phyloP scores from a whole-genome alignment of 2,797 vertebrate species.

The Myotis vivesi region DNA sequence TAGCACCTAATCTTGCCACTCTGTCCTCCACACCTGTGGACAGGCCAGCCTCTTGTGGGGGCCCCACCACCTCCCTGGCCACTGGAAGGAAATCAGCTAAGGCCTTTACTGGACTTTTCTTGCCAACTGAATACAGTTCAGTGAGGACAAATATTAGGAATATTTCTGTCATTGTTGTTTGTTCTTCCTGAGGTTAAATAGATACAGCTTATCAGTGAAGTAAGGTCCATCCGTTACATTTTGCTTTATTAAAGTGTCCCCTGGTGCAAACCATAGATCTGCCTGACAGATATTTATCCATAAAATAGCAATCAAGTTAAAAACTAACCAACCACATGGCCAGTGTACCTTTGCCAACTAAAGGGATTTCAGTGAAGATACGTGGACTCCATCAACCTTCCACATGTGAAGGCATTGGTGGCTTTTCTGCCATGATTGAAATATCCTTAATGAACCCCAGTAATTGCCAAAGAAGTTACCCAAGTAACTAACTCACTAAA shows the following conservation, averaged over 20 bases:
- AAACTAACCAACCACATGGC: background rate
- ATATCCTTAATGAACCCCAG: constrained; percentile 24
- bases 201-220: background rate
- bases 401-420: background rate
- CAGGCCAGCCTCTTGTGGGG: background rate
- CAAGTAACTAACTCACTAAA: constrained; percentile 26
- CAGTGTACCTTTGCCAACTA: background rate
- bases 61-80: background rate
- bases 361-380: constrained; percentile 8
- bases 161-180: constrained; percentile 28
- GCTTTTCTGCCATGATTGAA: background rate
- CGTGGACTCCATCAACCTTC: background rate
- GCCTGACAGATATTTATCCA: background rate
- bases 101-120: constrained; percentile 39
- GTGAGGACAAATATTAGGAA: background rate
- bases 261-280: constrained; percentile 35
- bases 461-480: background rate
- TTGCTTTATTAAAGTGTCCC: constrained; percentile 27
- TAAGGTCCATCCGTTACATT: background rate
- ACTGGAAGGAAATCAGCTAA: constrained; percentile 23
- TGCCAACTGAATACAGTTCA: constrained; percentile 31
- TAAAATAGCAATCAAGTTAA: constrained; percentile 24
- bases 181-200: constrained; percentile 40
- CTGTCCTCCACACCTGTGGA: background rate
- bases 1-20: background rate